phyloP scores from a whole-genome alignment of 2,113 vertebrate species.

The Chloropsis cyanopogon region DNA sequence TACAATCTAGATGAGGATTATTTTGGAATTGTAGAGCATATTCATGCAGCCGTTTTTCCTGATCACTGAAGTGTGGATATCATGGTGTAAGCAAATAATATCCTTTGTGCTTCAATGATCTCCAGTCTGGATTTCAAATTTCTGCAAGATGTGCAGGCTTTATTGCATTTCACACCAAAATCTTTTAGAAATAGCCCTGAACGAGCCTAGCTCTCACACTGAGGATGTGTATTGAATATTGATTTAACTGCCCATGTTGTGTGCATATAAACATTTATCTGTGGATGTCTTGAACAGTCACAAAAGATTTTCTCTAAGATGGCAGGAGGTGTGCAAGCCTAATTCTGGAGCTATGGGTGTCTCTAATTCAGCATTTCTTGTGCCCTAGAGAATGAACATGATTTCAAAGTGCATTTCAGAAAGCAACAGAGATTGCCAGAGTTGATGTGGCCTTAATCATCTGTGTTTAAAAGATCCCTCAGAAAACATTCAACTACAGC shows the following conservation, averaged over 20 bases:
- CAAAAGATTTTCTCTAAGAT: neutral
- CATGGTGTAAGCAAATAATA: constrained; percentile 54
- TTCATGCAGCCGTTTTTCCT: neutral
- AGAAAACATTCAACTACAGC: neutral
- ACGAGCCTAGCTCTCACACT: neutral
- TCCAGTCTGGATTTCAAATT: constrained; percentile 23
- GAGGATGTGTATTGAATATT: neutral
- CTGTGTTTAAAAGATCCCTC: neutral
- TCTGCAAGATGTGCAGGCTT: constrained; percentile 19
- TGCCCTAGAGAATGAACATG: neutral
- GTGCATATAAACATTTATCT: neutral
- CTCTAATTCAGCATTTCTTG: neutral
- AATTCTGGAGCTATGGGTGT: neutral
- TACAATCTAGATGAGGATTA: neutral
- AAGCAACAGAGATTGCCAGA: neutral
- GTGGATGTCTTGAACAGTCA: neutral
- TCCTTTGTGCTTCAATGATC: constrained; percentile 37
- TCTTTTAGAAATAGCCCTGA: constrained; percentile 1
- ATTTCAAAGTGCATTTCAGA: neutral
- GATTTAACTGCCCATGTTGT: neutral
- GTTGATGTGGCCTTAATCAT: neutral
- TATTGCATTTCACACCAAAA: constrained; percentile 13
- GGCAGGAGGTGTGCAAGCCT: neutral
- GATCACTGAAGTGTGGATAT: constrained; percentile 39
- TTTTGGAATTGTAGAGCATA: constrained; percentile 2